These are phyloP conservation scores for Pachyseris speciosa DNA, from an alignment of 64 coral and sea anemone species.

Conservation along the genomic window DNA sequence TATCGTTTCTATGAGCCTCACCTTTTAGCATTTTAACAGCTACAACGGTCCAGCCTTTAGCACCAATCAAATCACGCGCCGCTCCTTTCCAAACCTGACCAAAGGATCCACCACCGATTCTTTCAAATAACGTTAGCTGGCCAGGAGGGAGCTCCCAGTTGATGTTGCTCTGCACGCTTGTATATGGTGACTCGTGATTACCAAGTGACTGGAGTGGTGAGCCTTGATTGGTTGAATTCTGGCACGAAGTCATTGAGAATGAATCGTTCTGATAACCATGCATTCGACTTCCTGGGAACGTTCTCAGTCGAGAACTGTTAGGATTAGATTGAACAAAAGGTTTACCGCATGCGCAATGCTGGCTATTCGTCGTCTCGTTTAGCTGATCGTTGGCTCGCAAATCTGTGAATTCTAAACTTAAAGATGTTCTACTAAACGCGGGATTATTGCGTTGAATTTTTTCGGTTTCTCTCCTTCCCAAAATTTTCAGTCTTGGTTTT, in stretches of 20 bases:
- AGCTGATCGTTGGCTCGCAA: neutral
- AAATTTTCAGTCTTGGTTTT: neutral
- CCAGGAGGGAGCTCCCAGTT: neutral
- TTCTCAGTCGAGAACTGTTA: neutral
- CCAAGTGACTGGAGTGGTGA: neutral
- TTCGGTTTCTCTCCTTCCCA: neutral
- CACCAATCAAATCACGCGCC: neutral
- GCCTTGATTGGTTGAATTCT: neutral
- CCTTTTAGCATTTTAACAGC: slow-evolving; percentile 48
- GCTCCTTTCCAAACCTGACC: slow-evolving; percentile 16
- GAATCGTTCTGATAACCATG: neutral
- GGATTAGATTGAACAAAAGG: neutral
- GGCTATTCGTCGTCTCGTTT: too few species aligned
- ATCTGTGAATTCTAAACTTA: neutral
- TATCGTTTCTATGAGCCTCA: neutral
- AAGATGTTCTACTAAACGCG: neutral
- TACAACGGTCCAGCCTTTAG: neutral
- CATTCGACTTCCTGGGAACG: too few species aligned
- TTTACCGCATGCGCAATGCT: neutral
- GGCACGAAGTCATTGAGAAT: neutral
- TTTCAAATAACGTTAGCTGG: neutral
- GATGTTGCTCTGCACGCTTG: neutral
- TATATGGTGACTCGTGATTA: neutral
- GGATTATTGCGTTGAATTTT: neutral
- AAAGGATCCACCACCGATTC: slow-evolving; percentile 11